Evolutionary conservation across 35 echinoderm and acorn worm species (phyloP), one percentile per base, ranked within the genome.

Genomic region (Ophioderma brevispina): DNA sequence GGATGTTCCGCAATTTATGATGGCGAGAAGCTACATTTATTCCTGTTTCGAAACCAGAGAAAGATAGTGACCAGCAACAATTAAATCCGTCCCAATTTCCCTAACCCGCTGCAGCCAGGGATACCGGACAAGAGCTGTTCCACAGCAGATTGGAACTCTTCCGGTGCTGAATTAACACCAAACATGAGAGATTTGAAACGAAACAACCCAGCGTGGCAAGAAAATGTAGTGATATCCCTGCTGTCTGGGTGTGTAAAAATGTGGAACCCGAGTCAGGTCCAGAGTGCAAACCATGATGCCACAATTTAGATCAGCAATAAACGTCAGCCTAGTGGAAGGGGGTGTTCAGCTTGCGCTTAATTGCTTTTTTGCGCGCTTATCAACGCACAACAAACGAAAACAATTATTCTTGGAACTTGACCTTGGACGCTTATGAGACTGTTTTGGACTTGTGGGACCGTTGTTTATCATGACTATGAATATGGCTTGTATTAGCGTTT

Each of bases 161-260:
- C 94, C 30, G 86, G 64, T 37, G 94, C 94, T 32, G 94, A 86
- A 38, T 90, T 92, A 0, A 92, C 80, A 33, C 89, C 94, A 81
- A 95, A 95, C 94, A 95, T 92, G 1, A 95, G 40, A 28, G 89
- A 38, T 78, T 87, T 95, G 75, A 92, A 92, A 18, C 94, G 13
- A 30, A 13, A 39, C 0, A 96, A 76, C 13, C 94, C 89, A 34
- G 23, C 32, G 46, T 95, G 89, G 39, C 89, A 87, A 6, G 46
- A 83, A 56, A 95, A 95, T 11, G 85, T 92, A 0, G 89, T 92
- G 55, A 95, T 88, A n/a, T 88, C 30, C 13, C 90, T 13, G 42
- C 84, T 78, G 28, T 87, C 78, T 32, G 32, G 30, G 32, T 87
- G n/a, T 13, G n/a, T n/a, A n/a, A n/a, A n/a, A n/a, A n/a, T n/a